phyloP scores from a whole-genome alignment of 53 echinoderm and acorn worm species.

The Mesocentrotus franciscanus region DNA sequence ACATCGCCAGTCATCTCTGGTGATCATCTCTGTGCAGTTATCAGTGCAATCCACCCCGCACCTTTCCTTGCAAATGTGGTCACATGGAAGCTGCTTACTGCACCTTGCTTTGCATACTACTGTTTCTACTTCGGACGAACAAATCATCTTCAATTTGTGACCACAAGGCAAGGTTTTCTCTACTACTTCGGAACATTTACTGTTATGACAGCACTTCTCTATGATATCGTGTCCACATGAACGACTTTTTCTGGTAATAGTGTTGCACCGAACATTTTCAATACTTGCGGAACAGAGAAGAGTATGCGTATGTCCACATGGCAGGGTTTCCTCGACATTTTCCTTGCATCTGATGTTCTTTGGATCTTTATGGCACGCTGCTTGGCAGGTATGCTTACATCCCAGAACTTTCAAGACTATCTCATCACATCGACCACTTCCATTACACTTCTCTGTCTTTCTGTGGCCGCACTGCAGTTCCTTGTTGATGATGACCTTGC shows the following conservation, averaged over 20 bases:
- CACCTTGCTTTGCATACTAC: constrained; percentile 20
- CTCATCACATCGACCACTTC: not conserved
- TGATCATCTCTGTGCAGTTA: constrained; percentile 62
- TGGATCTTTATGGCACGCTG: not conserved
- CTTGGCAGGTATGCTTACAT: not conserved
- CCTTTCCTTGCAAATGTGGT: too few species aligned
- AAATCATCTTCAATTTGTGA: constrained; percentile 65
- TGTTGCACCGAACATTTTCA: not conserved
- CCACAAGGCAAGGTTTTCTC: constrained; percentile 72
- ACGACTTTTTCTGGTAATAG: not conserved
- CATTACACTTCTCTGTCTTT: not conserved
- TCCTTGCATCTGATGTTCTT: not conserved
- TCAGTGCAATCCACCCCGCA: too few species aligned
- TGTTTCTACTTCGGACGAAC: not conserved
- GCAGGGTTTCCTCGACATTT: not conserved
- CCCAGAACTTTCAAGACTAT: not conserved
- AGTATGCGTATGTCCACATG: constrained; percentile 40
- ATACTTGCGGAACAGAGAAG: too few species aligned
- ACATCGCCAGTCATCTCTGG: constrained; percentile 68
- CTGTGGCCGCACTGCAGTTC: too few species aligned
- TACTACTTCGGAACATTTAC: not conserved
- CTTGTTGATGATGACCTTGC: not conserved
- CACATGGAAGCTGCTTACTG: too few species aligned
- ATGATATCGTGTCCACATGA: not conserved
- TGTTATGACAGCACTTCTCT: not conserved